Base-by-base conservation (phyloP, 2,113 vertebrate genomes). In the Thinocorus orbignyianus region DNA sequence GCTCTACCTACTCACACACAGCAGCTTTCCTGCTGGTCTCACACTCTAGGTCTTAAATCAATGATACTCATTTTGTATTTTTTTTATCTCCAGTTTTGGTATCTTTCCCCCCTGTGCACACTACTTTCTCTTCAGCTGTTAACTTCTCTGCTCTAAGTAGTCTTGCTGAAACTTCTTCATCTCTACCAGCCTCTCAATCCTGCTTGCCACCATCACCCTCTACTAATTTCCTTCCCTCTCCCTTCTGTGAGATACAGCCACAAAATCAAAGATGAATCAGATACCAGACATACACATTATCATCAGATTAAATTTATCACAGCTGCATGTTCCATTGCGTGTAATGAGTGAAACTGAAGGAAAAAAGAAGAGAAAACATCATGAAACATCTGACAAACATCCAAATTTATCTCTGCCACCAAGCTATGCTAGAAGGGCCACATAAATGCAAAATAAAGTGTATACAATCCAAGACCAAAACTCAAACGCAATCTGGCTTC, bases 231-330 rank as follows among this genome's bases (percentile, higher is more conserved):
- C 13, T 77, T 52, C 42, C 73, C 23, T 48, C 51, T 60, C 35
- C 37, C 51, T 76, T 77, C 58, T 72, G 62, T 68, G 52, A 49
- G 28, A 74, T 93, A 89, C 70, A 93, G 83, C 55, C 80, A 88
- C 81, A 35, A 92, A 91, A 95, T 85, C 64, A 82, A 90, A 96
- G 81, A 91, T 51, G 20, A 95, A 91, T 86, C 46, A 60, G 90
- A 82, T 71, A 91, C 37, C 57, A 92, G 52, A 60, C 42, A 85
- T 31, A 66, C 22, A 62, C 23, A 46, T 49, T 78, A 72, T 60
- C 90, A 87, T 62, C 65, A 68, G 72, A 91, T 91, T 48, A 91
- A 62, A 62, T 92, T 81, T 74, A 78, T 86, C 9, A 5, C 84
- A 84, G 69, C 77, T 92, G 49, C 39, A 48, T 39, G 49, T 88